Base-by-base conservation (phyloP, 2,888 invertebrate species). In the Plagiodera versicolora region DNA sequence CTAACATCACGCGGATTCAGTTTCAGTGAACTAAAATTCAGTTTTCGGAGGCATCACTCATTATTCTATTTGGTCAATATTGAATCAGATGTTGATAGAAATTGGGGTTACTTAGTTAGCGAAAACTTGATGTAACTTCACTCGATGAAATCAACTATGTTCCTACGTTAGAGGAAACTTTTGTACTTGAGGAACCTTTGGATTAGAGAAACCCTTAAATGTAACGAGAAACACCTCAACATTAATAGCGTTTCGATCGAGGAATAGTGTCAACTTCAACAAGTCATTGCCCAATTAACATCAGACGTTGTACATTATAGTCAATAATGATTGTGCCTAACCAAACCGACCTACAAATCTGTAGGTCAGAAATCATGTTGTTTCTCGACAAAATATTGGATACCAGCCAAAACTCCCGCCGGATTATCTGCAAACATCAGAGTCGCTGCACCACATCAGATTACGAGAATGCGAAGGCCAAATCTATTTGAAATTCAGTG, bases 231-330 rank as follows among this genome's bases (percentile, higher is more conserved):
- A 55, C 52, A 57, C 48, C 52, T 52, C 48, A 35, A 60, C 56
- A 14, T 14, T 39, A 73, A 74, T 72, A 72, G 70, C 72, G 70
- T 73, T 72, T 71, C 70, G 69, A 72, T 74, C 71, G 72, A 69
- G 65, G 67, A 71, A 71, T 68, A 58, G 59, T 70, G 68, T 67
- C 63, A 66, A 67, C 68, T 70, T 64, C 67, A 70, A 72, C 70
- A 71, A 71, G 69, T 74, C 72, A 70, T 72, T 74, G 67, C 65
- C 69, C 68, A 73, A 71, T 74, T 74, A 74, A 73, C 71, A 75
- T 74, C 76, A 73, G 74, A 74, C 72, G 72, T 70, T 70, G 68
- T 72, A 71, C 73, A 73, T 74, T 75, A 75, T 67, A 66, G 67
- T 70, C 74, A 74, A 75, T 76, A 74, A 74, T 71, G 71, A 72